Base-by-base conservation (phyloP, 2,113 vertebrate genomes). In the Ophthalmolycus amberensis region DNA sequence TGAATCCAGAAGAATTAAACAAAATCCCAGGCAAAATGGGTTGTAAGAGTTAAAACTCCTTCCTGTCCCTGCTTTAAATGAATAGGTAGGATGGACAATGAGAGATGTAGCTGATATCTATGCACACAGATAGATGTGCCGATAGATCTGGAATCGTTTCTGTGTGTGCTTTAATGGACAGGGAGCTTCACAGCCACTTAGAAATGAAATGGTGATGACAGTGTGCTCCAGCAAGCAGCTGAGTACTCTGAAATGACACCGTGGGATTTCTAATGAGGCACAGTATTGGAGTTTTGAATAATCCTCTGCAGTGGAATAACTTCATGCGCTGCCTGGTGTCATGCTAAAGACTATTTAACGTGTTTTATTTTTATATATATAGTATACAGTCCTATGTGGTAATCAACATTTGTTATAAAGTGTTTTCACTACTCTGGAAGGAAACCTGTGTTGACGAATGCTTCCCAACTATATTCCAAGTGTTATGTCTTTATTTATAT, bases 211-310 rank as follows among this genome's bases (percentile, higher is more conserved):
- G 75, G 69, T 59, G 50, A 71, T 84, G 85, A 81, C 63, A 80
- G 59, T 71, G 79, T 82, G 79, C 59, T 83, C 75, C 60, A 40
- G 68, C 70, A 81, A 72, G 48, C 84, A 79, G 70, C 72, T 79
- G 73, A 82, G 59, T 66, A 66, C 69, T 48, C 38, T 68, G 62
- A 86, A 62, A 80, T 75, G 72, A 88, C 80, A 89, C 70, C 6
- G 16, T 85, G 79, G 77, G 80, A 85, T 90, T 85, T 85, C 81
- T 85, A 77, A 88, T 90, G 77, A 87, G 83, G 67, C 37, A 22
- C 65, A 71, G 62, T 32, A 54, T 37, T 78, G 37, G 27, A 44
- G 63, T 81, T 85, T 79, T 29, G 18, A 78, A 71, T 71, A 71
- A 85, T 80, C 65, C 56, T 74, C 60, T 85, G 85, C 71, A 75